Evolutionary conservation across 1,140 invertebrate genomes (phyloP).

Genomic region (Pinna nobilis): DNA sequence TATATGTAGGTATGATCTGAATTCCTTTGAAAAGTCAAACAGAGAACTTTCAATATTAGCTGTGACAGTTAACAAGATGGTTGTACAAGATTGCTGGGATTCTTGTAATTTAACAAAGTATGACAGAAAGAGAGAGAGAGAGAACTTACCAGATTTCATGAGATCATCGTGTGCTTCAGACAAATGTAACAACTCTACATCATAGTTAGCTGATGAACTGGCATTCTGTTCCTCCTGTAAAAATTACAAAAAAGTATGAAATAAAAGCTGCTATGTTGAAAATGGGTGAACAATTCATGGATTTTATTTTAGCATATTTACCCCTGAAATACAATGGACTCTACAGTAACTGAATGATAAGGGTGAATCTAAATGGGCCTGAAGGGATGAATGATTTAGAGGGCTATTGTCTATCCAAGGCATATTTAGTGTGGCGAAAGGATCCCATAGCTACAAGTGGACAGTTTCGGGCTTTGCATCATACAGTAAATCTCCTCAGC

Average conservation of each 20-base stretch:
- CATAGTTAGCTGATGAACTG: constrained; percentile 97
- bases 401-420: no score
- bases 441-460: no score
- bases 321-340: not conserved
- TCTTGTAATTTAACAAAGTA: not conserved
- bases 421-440: no score
- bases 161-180: constrained; percentile 82
- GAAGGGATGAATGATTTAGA: no score
- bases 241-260: not conserved
- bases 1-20: no score
- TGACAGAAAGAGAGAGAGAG: not conserved
- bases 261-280: not conserved
- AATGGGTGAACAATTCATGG: not conserved
- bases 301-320: not conserved
- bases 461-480: no score
- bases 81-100: not conserved
- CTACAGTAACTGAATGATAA: not conserved
- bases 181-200: constrained; percentile 96
- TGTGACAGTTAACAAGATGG: not conserved
- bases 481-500: no score
- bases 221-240: constrained; percentile 95
- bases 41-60: no score
- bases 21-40: no score
- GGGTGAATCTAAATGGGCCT: no score
- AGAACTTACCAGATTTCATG: constrained; percentile 54